phyloP scores from a whole-genome alignment of 2,113 vertebrate genomes.

The Cinclus cinclus region DNA sequence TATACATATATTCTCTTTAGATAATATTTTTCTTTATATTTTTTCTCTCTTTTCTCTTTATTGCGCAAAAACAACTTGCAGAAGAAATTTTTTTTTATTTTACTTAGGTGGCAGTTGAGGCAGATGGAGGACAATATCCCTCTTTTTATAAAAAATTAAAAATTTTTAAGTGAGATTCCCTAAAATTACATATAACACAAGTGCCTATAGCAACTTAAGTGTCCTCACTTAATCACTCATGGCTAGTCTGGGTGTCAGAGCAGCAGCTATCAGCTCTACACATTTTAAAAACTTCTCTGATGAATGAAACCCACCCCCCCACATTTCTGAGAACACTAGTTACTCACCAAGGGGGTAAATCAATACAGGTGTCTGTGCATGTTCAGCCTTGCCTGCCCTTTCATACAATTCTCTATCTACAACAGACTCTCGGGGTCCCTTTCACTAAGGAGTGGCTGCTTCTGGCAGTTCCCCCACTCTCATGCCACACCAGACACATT shows the following conservation, averaged over 20 bases:
- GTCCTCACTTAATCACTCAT: background rate
- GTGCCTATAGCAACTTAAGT: background rate
- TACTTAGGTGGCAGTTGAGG: background rate
- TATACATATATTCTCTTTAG: background rate
- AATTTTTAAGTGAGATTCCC: background rate
- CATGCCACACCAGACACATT: background rate
- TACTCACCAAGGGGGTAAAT: background rate
- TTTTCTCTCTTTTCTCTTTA: background rate
- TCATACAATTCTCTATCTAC: background rate
- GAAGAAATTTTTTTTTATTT: background rate
- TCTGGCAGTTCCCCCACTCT: background rate
- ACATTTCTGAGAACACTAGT: background rate
- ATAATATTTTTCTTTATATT: background rate
- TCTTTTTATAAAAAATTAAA: background rate
- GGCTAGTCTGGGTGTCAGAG: background rate
- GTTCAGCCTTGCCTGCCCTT: background rate
- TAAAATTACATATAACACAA: background rate
- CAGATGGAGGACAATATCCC: background rate
- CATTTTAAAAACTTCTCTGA: background rate
- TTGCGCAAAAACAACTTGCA: background rate
- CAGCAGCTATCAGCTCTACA: background rate
- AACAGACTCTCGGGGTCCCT: rapidly evolving
- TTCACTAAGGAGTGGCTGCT: background rate
- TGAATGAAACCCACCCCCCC: background rate
- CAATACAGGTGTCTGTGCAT: background rate